phyloP scores from a whole-genome alignment of 2,797 vertebrate species.

The Crax fasciolata region DNA sequence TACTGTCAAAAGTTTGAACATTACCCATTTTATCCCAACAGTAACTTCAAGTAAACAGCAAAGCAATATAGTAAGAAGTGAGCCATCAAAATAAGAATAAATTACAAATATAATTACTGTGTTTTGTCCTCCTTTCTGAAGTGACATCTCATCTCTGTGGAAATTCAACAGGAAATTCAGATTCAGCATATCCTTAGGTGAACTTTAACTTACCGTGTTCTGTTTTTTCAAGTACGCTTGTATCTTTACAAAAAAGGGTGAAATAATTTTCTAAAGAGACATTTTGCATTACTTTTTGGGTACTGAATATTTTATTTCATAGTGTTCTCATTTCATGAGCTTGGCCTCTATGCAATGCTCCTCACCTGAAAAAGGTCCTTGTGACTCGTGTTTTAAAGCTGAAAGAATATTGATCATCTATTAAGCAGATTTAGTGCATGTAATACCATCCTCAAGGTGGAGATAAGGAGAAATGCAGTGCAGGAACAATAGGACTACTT shows the following conservation, averaged over 20 bases:
- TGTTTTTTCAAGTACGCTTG: neutral
- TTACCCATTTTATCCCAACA: neutral
- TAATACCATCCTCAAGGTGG: slow-evolving; percentile 1
- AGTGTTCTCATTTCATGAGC: neutral
- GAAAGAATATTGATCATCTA: slow-evolving; percentile 36
- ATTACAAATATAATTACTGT: neutral
- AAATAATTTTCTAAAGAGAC: neutral
- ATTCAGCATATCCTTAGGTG: neutral
- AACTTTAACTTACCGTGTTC: neutral
- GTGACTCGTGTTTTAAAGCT: neutral
- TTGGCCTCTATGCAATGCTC: neutral
- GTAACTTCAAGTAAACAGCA: neutral
- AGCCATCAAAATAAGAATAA: neutral
- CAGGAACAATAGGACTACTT: neutral
- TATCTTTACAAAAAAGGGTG: neutral
- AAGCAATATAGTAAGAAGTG: neutral
- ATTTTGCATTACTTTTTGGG: neutral
- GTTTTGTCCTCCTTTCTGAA: neutral
- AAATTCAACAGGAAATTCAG: neutral
- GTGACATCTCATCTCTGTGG: neutral
- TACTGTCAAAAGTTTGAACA: neutral
- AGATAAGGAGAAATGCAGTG: neutral
- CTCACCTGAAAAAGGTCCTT: neutral
- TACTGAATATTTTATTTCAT: neutral
- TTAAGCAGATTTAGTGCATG: neutral